Conservation (phyloP, 2,113 vertebrate genomes). For the Toxotes chatareus region DNA sequence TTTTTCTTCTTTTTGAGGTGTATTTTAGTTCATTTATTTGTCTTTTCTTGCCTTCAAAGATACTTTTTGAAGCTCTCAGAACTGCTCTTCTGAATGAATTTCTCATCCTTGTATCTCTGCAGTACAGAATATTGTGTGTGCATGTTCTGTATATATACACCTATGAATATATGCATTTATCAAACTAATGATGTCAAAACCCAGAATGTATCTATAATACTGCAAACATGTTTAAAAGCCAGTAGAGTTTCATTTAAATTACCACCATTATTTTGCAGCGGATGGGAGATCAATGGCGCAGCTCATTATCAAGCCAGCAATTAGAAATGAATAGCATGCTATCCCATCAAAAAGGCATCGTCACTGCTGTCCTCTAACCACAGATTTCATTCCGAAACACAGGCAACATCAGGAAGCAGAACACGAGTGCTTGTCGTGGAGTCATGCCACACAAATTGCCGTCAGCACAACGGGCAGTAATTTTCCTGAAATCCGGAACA, state of each 20-base stretch:
- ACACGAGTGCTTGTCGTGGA: neutral
- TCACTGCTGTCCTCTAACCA: neutral
- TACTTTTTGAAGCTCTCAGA: constrained; percentile 27
- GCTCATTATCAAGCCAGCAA: constrained; percentile 36
- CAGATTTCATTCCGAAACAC: constrained; percentile 29
- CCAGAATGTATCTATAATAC: neutral
- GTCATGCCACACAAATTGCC: constrained; percentile 46
- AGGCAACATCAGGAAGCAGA: constrained; percentile 22
- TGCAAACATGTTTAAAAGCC: neutral
- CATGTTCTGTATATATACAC: neutral
- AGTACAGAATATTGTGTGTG: neutral
- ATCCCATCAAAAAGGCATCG: constrained; percentile 16
- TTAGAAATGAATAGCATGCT: constrained; percentile 42
- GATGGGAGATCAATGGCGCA: constrained; percentile 25
- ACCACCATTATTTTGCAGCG: neutral
- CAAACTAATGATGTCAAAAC: neutral
- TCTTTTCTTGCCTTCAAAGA: neutral
- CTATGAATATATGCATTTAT: neutral
- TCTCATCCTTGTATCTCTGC: constrained; percentile 9
- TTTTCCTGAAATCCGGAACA: constrained; percentile 64
- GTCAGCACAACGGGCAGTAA: constrained; percentile 37
- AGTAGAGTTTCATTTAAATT: neutral
- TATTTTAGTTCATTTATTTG: neutral
- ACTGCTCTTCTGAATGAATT: neutral
- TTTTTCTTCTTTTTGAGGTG: neutral